Evolutionary conservation across 2,888 invertebrate genomes (phyloP), one percentile per base, ranked within the genome.

Genomic region (Lacanobia oleracea): DNA sequence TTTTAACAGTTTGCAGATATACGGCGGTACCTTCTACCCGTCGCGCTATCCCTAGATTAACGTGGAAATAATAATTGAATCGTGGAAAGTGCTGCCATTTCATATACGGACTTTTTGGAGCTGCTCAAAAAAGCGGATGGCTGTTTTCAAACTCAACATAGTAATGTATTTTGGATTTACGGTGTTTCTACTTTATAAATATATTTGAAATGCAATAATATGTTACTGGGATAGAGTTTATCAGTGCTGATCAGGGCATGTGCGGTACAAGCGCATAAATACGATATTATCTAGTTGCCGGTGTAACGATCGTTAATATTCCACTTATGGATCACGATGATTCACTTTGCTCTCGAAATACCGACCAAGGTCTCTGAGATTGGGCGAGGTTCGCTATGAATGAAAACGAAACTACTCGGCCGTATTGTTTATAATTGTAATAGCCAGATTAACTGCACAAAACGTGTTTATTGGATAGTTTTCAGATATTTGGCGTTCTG

Each of bases 311-410:
- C 77, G 70, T 63, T 75, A 75, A 70, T 77, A 75, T 63, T 75
- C 57, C 77, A 63, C 62, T 77, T 74, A 74, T 76, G 75, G 77
- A 63, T 63, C 57, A 59, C 37, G 62, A 40, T 77, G 77, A 75
- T 70, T 77, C 75, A 75, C 77, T 63, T 48, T 63, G 57, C 51
- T 77, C 77, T 70, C 51, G 59, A 75, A 77, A 75, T 77, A 75
- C n/a, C 74, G 68, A 40, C 70, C 75, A 75, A 75, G 75, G 78
- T 71, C 78, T 63, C 59, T 8, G 23, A 33, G 77, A 70, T 77
- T 33, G 76, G 60, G 71, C 16, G 71, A 59, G 21, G 37, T 40
- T 70, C 48, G 62, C 50, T 70, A 54, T 77, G 78, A 71, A 77
- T 71, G 78, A 71, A 75, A 75, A n/a, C 43, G 48, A 63, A 70